Evolutionary conservation across 2,113 vertebrate genomes (phyloP), one percentile per base, ranked within the genome.

Genomic region (Chaetops frenatus): DNA sequence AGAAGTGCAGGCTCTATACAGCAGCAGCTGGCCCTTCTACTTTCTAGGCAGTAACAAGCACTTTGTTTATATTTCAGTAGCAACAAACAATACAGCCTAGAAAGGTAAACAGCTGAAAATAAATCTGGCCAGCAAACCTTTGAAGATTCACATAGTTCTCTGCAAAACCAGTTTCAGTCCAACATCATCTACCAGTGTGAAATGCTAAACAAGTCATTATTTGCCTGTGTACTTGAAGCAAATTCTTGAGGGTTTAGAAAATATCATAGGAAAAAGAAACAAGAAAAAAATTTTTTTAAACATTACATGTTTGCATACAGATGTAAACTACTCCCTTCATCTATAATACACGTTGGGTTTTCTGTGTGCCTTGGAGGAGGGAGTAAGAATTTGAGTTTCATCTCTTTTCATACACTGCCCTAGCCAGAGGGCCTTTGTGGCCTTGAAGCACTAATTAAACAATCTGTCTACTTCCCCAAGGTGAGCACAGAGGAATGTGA

Each of bases 361-460:
- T 69, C 74, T 70, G 38, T 0, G 10, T 91, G 88, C 81, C 81
- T 92, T 56, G 61, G 70, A 81, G 69, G 50, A 84, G 57, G 66
- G 73, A n/a, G 28, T 17, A 88, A 54, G 50, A 69, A 84, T 56
- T 67, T 44, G 70, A 66, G 62, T 80, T 92, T 62, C 42, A 35
- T 69, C 66, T 77, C 78, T 80, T 93, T 74, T 81, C 81, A 64
- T 53, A 17, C 0, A 2, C 66, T 91, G 66, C 70, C 85, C 74
- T 80, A 77, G 85, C 92, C 93, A 66, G 92, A 64, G 91, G 94
- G 87, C 36, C 44, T 79, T 13, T 42, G 72, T 65, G 92, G 89
- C 91, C 84, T 89, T 69, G 87, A 81, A 89, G 73, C 84, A 62
- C 70, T 91, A 72, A 91, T 76, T 90, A 94, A 94, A 76, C 93